These are phyloP conservation scores for Clarias pachynema DNA, from an alignment of 2,797 vertebrate genomes.

Conservation along the genomic window DNA sequence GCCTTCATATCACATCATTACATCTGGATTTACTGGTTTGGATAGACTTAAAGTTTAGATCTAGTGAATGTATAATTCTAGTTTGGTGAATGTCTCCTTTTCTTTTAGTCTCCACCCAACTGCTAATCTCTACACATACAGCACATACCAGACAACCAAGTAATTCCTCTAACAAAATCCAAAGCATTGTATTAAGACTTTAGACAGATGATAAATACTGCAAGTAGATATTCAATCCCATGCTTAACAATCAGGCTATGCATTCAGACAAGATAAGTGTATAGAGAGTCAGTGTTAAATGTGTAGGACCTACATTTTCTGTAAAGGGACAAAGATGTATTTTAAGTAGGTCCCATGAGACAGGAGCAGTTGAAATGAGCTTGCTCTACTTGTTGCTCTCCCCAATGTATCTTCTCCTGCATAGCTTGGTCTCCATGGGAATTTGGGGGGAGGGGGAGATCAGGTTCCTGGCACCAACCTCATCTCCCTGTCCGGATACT, in stretches of 20 bases:
- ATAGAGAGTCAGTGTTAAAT: constrained; percentile 20
- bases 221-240: constrained; percentile 6
- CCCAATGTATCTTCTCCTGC: constrained; percentile 43
- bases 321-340: constrained; percentile 48
- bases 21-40: neutral
- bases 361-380: constrained; percentile 35
- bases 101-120: neutral
- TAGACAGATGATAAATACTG: neutral
- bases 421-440: constrained; percentile 40
- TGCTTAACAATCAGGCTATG: neutral
- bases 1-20: neutral
- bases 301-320: constrained; percentile 48
- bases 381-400: constrained; percentile 46
- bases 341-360: constrained; percentile 43
- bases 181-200: neutral
- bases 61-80: neutral
- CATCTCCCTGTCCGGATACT: constrained; percentile 54
- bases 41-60: neutral
- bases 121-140: neutral
- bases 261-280: constrained; percentile 23
- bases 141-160: neutral
- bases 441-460: constrained; percentile 31
- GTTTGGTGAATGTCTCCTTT: constrained; percentile 5
- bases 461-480: constrained; percentile 58
- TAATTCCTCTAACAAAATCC: neutral